phyloP scores from a whole-genome alignment of 2,113 vertebrate species.

The Rhagologus leucostigma region DNA sequence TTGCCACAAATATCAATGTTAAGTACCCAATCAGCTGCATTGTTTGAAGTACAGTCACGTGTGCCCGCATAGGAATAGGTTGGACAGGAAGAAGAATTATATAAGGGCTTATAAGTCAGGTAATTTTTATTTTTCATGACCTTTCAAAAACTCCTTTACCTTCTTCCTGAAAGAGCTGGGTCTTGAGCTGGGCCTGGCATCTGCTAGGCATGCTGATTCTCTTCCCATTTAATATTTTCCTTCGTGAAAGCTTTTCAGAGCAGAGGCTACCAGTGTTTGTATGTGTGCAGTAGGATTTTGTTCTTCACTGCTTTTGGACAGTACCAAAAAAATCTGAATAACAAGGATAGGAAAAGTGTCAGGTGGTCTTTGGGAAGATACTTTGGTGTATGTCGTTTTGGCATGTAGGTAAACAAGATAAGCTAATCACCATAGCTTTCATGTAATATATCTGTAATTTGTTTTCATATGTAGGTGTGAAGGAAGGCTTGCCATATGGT shows the following conservation, averaged over 20 bases:
- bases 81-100: constrained; percentile 37
- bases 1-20: constrained; percentile 57
- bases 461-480: constrained; percentile 48
- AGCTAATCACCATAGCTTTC: constrained; percentile 37
- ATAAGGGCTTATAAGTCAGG: constrained; percentile 14
- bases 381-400: not conserved
- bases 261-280: not conserved
- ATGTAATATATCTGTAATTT: constrained; percentile 42
- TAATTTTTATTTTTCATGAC: not conserved
- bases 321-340: not conserved
- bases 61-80: not conserved
- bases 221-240: not conserved
- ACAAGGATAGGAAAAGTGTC: not conserved
- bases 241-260: not conserved
- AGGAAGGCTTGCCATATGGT: constrained; percentile 55
- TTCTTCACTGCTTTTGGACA: not conserved
- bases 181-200: not conserved
- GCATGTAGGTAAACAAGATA: constrained; percentile 57
- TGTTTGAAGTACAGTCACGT: constrained; percentile 54
- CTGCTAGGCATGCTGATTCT: not conserved
- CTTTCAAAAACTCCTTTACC: not conserved
- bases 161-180: not conserved
- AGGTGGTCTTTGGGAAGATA: not conserved
- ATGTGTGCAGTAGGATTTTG: not conserved
- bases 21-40: constrained; percentile 61